Conservation (phyloP, 2,113 vertebrate species). For the Pipra filicauda region DNA sequence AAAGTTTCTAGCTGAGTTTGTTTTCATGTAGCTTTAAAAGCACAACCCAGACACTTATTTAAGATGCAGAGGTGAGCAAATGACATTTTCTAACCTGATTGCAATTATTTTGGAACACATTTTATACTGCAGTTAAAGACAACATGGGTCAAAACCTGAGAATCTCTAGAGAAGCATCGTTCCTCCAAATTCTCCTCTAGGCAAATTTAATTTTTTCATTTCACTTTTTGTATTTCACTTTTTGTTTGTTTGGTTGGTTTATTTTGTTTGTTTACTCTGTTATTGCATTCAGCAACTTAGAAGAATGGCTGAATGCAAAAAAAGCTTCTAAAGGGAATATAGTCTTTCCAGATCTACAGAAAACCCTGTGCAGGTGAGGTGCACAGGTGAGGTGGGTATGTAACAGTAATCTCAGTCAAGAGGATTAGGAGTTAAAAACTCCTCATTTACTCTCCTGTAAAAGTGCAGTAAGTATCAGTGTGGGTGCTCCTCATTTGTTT, state of each 20-base stretch:
- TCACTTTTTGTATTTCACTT: background rate
- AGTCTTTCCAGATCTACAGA: background rate
- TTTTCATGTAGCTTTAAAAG: slow-evolving; percentile 12
- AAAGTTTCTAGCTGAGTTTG: background rate
- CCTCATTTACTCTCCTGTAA: background rate
- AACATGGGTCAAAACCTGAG: background rate
- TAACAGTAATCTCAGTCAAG: background rate
- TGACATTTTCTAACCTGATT: slow-evolving; percentile 37
- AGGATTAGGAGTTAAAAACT: background rate
- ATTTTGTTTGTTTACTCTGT: background rate
- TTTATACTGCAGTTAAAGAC: background rate
- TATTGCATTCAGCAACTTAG: background rate
- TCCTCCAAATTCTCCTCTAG: background rate
- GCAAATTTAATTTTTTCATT: background rate
- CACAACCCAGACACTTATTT: background rate
- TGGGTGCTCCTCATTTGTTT: background rate
- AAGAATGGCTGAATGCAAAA: background rate
- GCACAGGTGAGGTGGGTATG: background rate
- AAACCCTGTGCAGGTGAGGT: background rate
- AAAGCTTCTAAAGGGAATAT: background rate
- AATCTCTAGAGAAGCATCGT: background rate
- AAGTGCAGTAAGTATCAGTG: background rate
- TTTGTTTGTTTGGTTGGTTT: background rate
- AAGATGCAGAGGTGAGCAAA: background rate
- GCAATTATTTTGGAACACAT: slow-evolving; percentile 13